Evolutionary conservation across 2,888 invertebrate genomes (phyloP).

Genomic region (Nymphalis polychloros): DNA sequence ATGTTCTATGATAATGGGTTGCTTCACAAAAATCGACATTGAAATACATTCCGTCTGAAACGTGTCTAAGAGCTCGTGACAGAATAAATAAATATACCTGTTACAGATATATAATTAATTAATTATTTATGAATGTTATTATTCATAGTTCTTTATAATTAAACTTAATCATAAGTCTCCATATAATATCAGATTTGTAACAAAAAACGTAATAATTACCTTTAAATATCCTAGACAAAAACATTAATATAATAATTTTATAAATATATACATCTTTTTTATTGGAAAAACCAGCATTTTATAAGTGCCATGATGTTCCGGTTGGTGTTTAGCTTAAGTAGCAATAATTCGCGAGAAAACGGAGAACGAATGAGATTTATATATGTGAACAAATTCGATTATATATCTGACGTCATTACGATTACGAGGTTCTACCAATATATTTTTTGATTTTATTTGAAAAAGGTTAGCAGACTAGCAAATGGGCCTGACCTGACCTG

Average conservation of each 20-base stretch:
- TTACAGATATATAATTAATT: slow-evolving; percentile 2
- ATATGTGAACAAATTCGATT: too few relatives aligned
- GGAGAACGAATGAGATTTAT: too few relatives aligned
- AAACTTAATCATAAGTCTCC: slow-evolving; percentile 22
- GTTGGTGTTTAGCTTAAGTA: background rate
- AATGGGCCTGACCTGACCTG: too few relatives aligned
- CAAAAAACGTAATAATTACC: slow-evolving; percentile 20
- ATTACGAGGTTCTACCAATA: too few relatives aligned
- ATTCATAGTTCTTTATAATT: background rate
- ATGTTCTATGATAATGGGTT: too few relatives aligned
- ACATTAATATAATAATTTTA: slow-evolving; percentile 5
- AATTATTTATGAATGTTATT: slow-evolving; percentile 4
- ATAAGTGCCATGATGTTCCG: background rate
- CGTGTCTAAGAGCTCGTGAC: background rate
- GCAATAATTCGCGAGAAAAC: background rate
- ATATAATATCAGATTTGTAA: slow-evolving; percentile 11
- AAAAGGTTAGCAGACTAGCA: too few relatives aligned
- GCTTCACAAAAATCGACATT: too few relatives aligned
- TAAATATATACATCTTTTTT: slow-evolving; percentile 5
- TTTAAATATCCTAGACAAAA: slow-evolving; percentile 6
- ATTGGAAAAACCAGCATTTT: background rate
- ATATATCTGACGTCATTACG: too few relatives aligned
- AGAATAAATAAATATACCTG: background rate
- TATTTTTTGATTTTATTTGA: too few relatives aligned
- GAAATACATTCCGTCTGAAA: too few relatives aligned